A percentile compares a stretch with the other conserved stretches of the same genome.
Evolutionary conservation across 2,797 vertebrate species (phyloP).

Genomic region (Hafferia zeledoni): DNA sequence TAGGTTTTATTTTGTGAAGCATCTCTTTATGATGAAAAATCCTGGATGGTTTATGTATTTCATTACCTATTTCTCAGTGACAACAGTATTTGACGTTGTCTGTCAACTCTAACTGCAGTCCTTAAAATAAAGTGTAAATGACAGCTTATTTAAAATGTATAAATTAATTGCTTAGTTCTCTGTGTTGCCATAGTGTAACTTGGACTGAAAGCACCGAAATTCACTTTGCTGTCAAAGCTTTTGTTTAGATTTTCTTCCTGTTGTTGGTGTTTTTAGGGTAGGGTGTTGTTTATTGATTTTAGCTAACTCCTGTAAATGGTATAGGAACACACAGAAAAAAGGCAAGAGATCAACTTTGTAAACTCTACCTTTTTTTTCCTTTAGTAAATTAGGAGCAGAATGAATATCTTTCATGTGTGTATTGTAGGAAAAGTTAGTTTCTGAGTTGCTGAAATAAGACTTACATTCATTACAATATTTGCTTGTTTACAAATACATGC

Average conservation of each 20-base stretch:
- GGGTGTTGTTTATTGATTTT: neutral
- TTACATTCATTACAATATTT: neutral
- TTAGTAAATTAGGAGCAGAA: neutral
- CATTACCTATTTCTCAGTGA: neutral
- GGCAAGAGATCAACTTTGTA: neutral
- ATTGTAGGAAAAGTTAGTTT: neutral
- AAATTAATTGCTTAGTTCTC: neutral
- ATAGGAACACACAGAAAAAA: neutral
- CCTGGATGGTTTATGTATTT: neutral
- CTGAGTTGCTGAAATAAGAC: slow-evolving; percentile 6
- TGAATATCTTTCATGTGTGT: neutral
- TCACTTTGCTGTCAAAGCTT: neutral
- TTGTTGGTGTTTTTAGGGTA: neutral
- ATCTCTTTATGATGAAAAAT: neutral
- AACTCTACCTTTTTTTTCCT: neutral
- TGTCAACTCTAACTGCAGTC: neutral
- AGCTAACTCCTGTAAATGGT: neutral
- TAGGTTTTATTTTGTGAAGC: neutral
- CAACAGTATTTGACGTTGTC: neutral
- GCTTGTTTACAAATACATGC: neutral
- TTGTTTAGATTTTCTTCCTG: slow-evolving; percentile 12
- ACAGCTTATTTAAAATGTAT: neutral
- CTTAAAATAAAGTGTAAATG: neutral
- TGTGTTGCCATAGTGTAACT: neutral
- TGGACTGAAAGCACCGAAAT: neutral